Evolutionary conservation across 2,888 invertebrate genomes (phyloP).

Genomic region (Cheilosia urbana): DNA sequence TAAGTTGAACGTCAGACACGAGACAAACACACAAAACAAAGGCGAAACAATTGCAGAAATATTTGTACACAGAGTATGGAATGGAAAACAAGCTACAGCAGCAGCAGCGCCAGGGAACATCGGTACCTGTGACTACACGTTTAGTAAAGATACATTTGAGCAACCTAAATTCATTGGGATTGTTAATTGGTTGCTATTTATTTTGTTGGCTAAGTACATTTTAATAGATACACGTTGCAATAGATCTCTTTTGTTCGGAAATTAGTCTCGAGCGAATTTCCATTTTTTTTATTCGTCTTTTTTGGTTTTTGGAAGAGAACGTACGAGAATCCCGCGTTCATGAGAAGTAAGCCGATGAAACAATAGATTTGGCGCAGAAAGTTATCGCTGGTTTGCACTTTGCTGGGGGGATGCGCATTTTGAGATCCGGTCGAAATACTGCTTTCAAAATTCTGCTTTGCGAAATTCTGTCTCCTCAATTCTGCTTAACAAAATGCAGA

Average conservation of each 20-base stretch:
- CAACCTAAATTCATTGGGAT: conserved; percentile 61
- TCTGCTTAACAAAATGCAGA: too few species aligned
- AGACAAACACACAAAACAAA: conserved; percentile 33
- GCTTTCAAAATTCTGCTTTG: too few species aligned
- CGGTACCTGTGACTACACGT: background rate
- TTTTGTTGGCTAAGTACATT: conserved; percentile 64
- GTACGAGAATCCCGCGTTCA: background rate
- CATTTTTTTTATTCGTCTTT: background rate
- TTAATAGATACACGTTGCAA: conserved; percentile 50
- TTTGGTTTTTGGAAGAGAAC: background rate
- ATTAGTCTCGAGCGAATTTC: conserved; percentile 43
- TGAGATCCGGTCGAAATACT: too few species aligned
- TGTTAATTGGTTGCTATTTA: conserved; percentile 67
- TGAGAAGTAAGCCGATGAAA: conserved; percentile 30
- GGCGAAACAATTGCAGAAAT: conserved; percentile 51
- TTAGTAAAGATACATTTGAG: conserved; percentile 38
- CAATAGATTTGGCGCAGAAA: conserved; percentile 32
- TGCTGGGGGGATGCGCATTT: background rate
- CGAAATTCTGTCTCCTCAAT: too few species aligned
- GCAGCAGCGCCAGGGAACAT: conserved; percentile 28
- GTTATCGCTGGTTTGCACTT: conserved; percentile 13
- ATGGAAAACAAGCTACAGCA: background rate
- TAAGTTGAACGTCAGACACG: conserved; percentile 32
- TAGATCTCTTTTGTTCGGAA: conserved; percentile 56
- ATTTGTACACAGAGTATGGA: conserved; percentile 2